Evolutionary conservation across 1,140 invertebrate species (phyloP), one percentile per base, ranked within the genome.

Genomic region (Lysiphlebus fabarum): DNA sequence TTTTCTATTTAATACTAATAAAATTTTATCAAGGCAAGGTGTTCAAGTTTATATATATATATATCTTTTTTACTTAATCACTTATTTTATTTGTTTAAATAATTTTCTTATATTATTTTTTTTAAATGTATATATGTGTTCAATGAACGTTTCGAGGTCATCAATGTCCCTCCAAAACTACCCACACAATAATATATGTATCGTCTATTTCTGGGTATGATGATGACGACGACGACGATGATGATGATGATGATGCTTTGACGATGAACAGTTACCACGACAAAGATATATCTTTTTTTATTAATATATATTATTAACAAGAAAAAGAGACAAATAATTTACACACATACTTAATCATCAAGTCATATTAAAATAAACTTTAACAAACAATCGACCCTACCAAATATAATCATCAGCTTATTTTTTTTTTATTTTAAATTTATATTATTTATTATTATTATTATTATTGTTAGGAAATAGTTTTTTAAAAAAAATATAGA

Each of bases 151-250:
- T 59, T 56, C 54, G 53, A 59, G 62, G 58, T 56, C 53, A 59
- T 63, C 53, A 40, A 58, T 51, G 26, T 43, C 55, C 37, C 47
- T 26, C 17, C 17, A 26, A 45, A 59, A 59, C 44, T 58, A 59
- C 62, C 57, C 38, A 51, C 49, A 51, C 62, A 59, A 57, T 26
- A 26, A 48, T 14, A 33, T 56, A 59, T 63, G 44, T 59, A 63
- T 63, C 48, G 37, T 47, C 57, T 63, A 63, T 63, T 63, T 63
- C 53, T 42, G 62, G 62, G 57, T 59, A 59, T 63, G 57, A 63
- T 63, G 57, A 51, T 54, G 53, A 17, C 34, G 48, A 34, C 14
- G 42, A n/a, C n/a, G n/a, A n/a, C n/a, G n/a, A n/a, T n/a, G n/a
- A n/a, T n/a, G n/a, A n/a, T n/a, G 57, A 51, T 54, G 53, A 17